phyloP scores from a whole-genome alignment of 2,888 invertebrate species.

The Philaethria dido region DNA sequence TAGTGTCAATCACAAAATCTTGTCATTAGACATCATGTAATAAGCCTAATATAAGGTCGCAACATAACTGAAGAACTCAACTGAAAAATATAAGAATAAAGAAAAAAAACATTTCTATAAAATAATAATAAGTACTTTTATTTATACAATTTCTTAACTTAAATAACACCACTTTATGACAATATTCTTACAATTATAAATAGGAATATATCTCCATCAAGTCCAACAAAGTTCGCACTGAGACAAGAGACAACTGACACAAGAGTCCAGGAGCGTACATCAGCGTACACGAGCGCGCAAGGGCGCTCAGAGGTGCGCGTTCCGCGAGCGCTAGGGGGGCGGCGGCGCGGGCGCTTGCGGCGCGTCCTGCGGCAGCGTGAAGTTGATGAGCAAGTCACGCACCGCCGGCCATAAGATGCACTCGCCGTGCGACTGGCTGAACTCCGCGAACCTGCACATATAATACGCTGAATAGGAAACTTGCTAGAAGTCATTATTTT shows the following conservation, averaged over 20 bases:
- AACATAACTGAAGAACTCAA: too few relatives aligned
- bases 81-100: not conserved
- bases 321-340: constrained; percentile 59
- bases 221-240: not conserved
- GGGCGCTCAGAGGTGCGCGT: constrained; percentile 28
- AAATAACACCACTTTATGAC: not conserved
- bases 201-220: constrained; percentile 2
- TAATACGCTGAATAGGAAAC: not conserved
- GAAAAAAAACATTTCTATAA: not conserved
- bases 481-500: not conserved
- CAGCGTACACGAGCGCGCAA: not conserved
- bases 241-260: not conserved
- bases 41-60: too few relatives aligned
- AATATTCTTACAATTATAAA: constrained; percentile 6
- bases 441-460: constrained; percentile 87
- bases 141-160: constrained; percentile 29
- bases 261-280: not conserved
- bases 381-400: constrained; percentile 92
- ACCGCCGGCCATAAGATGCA: constrained; percentile 97
- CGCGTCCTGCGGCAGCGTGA: constrained; percentile 91
- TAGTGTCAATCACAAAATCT: not conserved
- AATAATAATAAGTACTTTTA: constrained; percentile 20
- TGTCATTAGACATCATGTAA: not conserved
- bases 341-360: constrained; percentile 79
- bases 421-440: constrained; percentile 90